Conservation (phyloP, 2,113 vertebrate genomes). For the Seriola dumerili region DNA sequence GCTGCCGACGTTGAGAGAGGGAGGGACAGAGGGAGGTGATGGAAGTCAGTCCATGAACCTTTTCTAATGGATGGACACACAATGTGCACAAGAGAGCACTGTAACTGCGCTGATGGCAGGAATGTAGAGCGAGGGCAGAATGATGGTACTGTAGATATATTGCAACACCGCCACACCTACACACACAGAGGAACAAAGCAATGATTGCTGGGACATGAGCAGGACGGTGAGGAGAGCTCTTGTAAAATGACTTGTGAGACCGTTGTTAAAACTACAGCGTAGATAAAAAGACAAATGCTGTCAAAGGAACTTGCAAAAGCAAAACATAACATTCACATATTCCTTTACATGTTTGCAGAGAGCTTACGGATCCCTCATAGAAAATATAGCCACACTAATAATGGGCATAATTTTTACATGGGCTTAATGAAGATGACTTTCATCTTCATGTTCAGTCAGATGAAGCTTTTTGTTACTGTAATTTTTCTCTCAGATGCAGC, state of each 20-base stretch:
- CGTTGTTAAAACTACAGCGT: background rate
- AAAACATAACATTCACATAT: constrained; percentile 7
- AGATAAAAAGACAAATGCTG: background rate
- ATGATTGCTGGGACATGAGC: background rate
- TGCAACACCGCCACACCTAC: background rate
- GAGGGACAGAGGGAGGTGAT: constrained; percentile 13
- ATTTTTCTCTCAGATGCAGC: constrained; percentile 13
- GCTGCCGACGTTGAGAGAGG: constrained; percentile 7
- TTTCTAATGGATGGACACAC: background rate
- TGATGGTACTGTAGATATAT: background rate
- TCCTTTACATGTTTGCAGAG: background rate
- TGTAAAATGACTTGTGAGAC: background rate
- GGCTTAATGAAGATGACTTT: constrained; percentile 18
- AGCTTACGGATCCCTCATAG: background rate
- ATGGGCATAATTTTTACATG: background rate
- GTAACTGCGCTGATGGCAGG: constrained; percentile 9
- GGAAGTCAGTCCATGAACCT: constrained; percentile 49
- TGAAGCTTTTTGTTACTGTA: background rate
- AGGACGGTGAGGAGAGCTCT: no score
- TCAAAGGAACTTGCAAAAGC: background rate
- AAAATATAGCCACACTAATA: background rate
- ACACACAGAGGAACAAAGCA: background rate
- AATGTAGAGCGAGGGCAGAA: background rate
- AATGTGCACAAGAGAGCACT: background rate
- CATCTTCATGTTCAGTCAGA: constrained; percentile 27